A percentile compares a stretch with the other conserved stretches of the same genome.
These are phyloP conservation scores for Diaphora mendica DNA, from an alignment of 2,888 invertebrate species.

Conservation along the genomic window DNA sequence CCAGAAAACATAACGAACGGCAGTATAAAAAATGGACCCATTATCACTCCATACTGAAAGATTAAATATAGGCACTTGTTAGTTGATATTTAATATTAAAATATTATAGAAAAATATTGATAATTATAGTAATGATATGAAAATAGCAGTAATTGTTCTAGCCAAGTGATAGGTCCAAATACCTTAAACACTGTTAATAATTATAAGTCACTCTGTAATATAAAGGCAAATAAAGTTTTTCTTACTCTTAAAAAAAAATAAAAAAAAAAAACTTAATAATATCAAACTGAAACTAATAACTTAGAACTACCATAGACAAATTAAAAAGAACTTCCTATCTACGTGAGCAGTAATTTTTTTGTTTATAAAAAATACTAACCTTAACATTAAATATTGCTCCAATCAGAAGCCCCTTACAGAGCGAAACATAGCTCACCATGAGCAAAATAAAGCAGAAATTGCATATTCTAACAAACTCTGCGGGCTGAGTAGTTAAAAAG, in stretches of 20 bases:
- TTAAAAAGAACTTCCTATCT: neutral
- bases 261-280: too few relatives aligned
- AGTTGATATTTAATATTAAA: too few relatives aligned
- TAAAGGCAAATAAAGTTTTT: too few relatives aligned
- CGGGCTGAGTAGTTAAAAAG: conserved; percentile 94
- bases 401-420: conserved; percentile 94
- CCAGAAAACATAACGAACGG: conserved; percentile 97
- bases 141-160: neutral
- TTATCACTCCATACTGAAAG: conserved; percentile 94
- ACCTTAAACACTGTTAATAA: too few relatives aligned
- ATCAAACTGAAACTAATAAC: neutral
- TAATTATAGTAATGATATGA: neutral
- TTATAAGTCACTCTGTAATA: too few relatives aligned
- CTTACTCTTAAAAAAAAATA: too few relatives aligned
- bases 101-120: neutral
- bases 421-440: conserved; percentile 93
- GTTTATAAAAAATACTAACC: conserved; percentile 76
- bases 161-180: too few relatives aligned
- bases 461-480: conserved; percentile 90
- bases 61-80: neutral
- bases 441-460: conserved; percentile 91
- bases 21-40: conserved; percentile 95
- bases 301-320: neutral
- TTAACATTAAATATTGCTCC: conserved; percentile 93
- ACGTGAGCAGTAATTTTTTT: neutral